phyloP scores from a whole-genome alignment of 1,140 invertebrate species.

The Lucilia cuprina region DNA sequence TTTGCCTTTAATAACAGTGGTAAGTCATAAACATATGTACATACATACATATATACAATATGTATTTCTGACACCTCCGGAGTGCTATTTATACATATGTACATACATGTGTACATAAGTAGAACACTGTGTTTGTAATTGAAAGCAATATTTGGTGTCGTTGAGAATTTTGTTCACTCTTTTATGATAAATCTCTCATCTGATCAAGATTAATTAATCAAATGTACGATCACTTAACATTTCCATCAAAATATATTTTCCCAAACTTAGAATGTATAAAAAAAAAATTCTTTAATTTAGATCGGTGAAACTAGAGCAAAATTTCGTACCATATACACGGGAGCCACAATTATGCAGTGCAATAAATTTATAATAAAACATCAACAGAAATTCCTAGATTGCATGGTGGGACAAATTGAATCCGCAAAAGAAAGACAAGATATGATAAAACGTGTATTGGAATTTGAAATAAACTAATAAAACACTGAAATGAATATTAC shows the following conservation, averaged over 20 bases:
- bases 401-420: slow-evolving; percentile 50
- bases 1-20: slow-evolving; percentile 70
- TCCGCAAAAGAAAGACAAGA: slow-evolving; percentile 66
- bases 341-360: slow-evolving; percentile 80
- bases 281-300: slow-evolving; percentile 44
- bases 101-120: too few species aligned
- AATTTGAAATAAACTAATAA: slow-evolving; percentile 58
- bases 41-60: not conserved
- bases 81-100: too few species aligned
- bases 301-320: slow-evolving; percentile 69
- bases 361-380: slow-evolving; percentile 75
- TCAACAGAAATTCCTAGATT: slow-evolving; percentile 65
- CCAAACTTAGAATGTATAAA: not conserved
- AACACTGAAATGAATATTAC: not conserved
- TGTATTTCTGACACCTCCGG: too few species aligned
- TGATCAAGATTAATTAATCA: too few species aligned
- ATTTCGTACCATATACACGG: slow-evolving; percentile 73
- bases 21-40: slow-evolving; percentile 37
- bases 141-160: too few species aligned
- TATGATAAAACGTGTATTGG: slow-evolving; percentile 65
- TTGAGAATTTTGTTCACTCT: too few species aligned
- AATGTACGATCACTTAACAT: too few species aligned
- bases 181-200: too few species aligned
- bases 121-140: too few species aligned
- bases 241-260: too few species aligned